Percentiles rank a stretch among this genome's conserved stretches.
Conservation (phyloP, 2,113 vertebrate species). For the Hyaena hyaena region DNA sequence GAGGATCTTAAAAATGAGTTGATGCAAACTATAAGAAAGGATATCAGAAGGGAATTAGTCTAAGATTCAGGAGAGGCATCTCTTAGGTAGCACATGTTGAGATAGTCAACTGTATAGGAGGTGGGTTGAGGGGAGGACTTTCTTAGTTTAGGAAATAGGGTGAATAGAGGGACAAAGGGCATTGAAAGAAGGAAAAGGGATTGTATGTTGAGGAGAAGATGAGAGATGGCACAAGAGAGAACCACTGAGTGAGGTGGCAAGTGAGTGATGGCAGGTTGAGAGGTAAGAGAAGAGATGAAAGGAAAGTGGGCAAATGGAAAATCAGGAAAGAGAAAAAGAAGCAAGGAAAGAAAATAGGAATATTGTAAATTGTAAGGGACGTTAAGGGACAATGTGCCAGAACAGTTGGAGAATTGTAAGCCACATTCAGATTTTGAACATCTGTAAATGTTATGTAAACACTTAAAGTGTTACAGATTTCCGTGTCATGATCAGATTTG, state of each 20-base stretch:
- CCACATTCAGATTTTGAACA: neutral
- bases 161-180: accelerated
- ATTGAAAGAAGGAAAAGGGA: neutral
- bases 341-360: neutral
- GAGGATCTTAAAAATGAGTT: neutral
- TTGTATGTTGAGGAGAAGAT: neutral
- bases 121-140: accelerated
- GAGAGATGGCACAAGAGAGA: neutral
- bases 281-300: neutral
- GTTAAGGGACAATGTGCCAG: neutral
- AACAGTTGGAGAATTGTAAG: neutral
- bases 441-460: neutral
- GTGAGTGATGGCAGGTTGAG: neutral
- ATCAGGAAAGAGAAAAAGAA: too few relatives aligned
- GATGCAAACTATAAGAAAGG: neutral
- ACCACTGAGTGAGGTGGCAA: neutral
- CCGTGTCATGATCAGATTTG: neutral
- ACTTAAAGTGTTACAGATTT: neutral
- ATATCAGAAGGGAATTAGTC: constrained; percentile 7
- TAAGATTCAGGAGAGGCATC: neutral
- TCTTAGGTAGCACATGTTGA: neutral
- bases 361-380: neutral
- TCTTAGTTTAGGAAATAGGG: neutral
- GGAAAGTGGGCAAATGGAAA: neutral
- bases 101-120: neutral